Conservation (phyloP, 2,113 vertebrate species). For the Dromaius novaehollandiae region DNA sequence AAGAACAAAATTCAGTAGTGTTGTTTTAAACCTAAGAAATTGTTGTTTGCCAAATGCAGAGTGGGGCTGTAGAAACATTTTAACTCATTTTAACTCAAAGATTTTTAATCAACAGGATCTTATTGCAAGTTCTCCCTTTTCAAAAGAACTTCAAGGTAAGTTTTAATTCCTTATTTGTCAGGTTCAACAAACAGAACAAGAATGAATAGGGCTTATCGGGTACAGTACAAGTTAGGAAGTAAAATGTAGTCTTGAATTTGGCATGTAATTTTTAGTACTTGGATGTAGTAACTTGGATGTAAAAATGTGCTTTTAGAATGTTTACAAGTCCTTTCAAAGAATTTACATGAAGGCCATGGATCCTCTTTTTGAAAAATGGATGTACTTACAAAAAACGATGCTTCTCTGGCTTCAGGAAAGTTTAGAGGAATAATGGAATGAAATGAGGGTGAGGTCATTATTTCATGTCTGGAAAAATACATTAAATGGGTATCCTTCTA, state of each 20-base stretch:
- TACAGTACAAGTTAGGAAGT: neutral
- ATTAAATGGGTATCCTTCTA: constrained; percentile 46
- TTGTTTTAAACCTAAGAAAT: neutral
- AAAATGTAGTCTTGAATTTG: neutral
- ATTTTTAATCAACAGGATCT: constrained; percentile 80
- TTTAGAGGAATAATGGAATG: constrained; percentile 22
- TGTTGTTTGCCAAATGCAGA: neutral
- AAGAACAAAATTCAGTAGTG: neutral
- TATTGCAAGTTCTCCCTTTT: constrained; percentile 82
- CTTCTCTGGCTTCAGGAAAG: neutral
- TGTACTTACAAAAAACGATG: constrained; percentile 7
- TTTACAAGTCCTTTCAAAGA: constrained; percentile 2
- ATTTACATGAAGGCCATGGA: neutral
- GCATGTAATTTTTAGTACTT: neutral
- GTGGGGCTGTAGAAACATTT: neutral
- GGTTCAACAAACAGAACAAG: neutral
- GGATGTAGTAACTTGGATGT: neutral
- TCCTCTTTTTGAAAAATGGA: constrained; percentile 18
- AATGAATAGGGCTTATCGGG: neutral
- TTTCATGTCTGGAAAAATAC: constrained; percentile 52
- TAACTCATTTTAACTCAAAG: neutral
- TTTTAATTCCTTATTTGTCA: constrained; percentile 20
- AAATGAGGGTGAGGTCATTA: constrained; percentile 46
- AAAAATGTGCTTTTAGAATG: neutral
- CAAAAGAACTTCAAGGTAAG: constrained; percentile 85